Base-by-base conservation (phyloP, 23 tunicate species). In the Diplosoma virens region DNA sequence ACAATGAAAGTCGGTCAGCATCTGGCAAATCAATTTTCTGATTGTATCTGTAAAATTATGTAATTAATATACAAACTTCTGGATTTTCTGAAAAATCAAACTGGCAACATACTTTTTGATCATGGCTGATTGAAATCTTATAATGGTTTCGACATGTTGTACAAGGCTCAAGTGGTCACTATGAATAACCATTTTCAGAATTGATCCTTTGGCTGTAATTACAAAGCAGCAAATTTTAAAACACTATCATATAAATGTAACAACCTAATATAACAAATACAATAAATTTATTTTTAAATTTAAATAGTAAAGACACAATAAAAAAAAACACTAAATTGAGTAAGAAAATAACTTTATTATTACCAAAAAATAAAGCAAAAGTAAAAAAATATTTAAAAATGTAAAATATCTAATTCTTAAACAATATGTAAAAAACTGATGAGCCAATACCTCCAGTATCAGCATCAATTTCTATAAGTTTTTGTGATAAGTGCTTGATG, bases 21-120 rank as follows among this genome's bases (percentile, higher is more conserved):
- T 89, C 84, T 25, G 47, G 25, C 83, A 82, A 71, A 33, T 89
- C 96, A 32, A 82, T 50, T 29, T 78, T 77, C 25, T 89, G 86
- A 4, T 70, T 47, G 33, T 89, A 89, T 71, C 96, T 89, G 71
- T 30, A 34, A n/a, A n/a, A n/a, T n/a, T n/a, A n/a, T n/a, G n/a
- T n/a, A n/a, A 6, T 7, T 29, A 22, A 22, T 4, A 3, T 30
- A 76, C 16, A 67, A 28, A 16, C 0, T 30, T 28, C 17, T 0
- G 18, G 16, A 67, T 17, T 30, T 30, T 28, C 25, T n/a, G n/a
- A n/a, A n/a, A 37, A 0, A 41, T 9, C 28, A 55, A 53, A 75
- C 7, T 75, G 7, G 17, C 52, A 45, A 45, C 52, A 45, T 16
- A 84, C 89, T 66, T 76, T 66, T 34, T 60, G 3, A 84, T 84